These are phyloP conservation scores for Crossocerus cetratus DNA, from an alignment of 2,888 invertebrate species.

Conservation along the genomic window DNA sequence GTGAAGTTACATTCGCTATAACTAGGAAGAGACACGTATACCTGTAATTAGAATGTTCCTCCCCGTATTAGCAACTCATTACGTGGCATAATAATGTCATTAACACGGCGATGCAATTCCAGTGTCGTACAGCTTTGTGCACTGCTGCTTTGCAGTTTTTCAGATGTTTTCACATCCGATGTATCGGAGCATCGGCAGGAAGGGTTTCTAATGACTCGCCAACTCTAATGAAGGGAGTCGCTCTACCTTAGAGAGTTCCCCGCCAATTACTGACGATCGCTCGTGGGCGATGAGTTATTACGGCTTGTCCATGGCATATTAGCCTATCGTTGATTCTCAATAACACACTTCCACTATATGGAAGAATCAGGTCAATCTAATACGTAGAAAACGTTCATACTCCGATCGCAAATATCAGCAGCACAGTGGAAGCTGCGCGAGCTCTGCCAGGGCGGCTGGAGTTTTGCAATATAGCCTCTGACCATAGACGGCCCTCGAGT, in stretches of 20 bases:
- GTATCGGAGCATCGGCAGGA: too few species aligned
- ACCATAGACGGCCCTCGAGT: slow-evolving; percentile 32
- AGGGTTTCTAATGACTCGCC: slow-evolving; percentile 1
- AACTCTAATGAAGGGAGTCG: not conserved
- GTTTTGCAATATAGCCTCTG: slow-evolving; percentile 30
- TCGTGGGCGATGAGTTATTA: not conserved
- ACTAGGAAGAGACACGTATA: not conserved
- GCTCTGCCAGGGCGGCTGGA: slow-evolving; percentile 14
- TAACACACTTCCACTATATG: slow-evolving; percentile 15
- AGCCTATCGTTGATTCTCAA: slow-evolving; percentile 27
- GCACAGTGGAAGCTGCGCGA: too few species aligned
- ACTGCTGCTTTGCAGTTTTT: not conserved
- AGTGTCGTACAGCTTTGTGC: not conserved
- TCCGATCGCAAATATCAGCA: slow-evolving; percentile 23
- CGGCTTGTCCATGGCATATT: not conserved
- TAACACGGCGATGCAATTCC: not conserved
- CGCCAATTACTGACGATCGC: slow-evolving; percentile 21
- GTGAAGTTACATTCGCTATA: not conserved
- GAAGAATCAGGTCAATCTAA: not conserved
- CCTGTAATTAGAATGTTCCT: slow-evolving; percentile 11
- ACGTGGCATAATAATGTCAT: slow-evolving; percentile 15
- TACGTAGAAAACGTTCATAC: slow-evolving; percentile 19
- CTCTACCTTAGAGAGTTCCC: not conserved
- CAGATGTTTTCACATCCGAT: not conserved
- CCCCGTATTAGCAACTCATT: not conserved